Conservation (phyloP, 1,140 invertebrate genomes). For the Monomorium pharaonis region DNA sequence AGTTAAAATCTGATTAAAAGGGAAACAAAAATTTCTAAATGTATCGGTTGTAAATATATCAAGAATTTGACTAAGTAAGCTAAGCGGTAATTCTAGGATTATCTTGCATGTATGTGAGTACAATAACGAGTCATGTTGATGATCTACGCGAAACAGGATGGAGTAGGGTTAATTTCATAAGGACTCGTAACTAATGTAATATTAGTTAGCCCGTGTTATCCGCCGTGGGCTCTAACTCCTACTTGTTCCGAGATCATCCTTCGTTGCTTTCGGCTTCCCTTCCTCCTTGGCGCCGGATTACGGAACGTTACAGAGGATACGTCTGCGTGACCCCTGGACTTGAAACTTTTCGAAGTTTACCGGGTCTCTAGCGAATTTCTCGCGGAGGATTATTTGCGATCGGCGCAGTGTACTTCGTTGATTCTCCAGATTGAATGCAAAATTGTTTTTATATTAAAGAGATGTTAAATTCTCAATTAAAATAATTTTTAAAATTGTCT, state of each 20-base stretch:
- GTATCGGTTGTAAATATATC: background rate
- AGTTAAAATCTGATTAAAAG: too few relatives aligned
- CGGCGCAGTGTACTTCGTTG: background rate
- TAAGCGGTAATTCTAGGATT: conserved; percentile 11
- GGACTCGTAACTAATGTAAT: conserved; percentile 63
- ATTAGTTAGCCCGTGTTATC: conserved; percentile 59
- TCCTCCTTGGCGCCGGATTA: conserved; percentile 31
- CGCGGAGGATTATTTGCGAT: conserved; percentile 26
- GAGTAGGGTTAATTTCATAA: conserved; percentile 60
- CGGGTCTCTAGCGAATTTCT: conserved; percentile 40
- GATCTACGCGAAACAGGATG: conserved; percentile 28
- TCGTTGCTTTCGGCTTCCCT: conserved; percentile 33
- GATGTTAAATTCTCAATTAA: background rate
- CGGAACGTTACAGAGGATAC: conserved; percentile 34
- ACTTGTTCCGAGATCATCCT: conserved; percentile 58
- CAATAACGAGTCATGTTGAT: conserved; percentile 48
- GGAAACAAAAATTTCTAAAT: too few relatives aligned
- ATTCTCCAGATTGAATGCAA: background rate
- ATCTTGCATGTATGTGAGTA: conserved; percentile 15
- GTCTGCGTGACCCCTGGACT: conserved; percentile 42
- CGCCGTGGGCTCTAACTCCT: conserved; percentile 49
- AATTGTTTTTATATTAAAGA: background rate
- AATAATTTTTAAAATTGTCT: background rate
- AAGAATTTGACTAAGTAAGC: background rate
- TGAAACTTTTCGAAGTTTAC: conserved; percentile 54